Percentiles rank a stretch among this genome's conserved stretches.
phyloP scores from a whole-genome alignment of 1,140 invertebrate genomes.

The Halictus rubicundus region DNA sequence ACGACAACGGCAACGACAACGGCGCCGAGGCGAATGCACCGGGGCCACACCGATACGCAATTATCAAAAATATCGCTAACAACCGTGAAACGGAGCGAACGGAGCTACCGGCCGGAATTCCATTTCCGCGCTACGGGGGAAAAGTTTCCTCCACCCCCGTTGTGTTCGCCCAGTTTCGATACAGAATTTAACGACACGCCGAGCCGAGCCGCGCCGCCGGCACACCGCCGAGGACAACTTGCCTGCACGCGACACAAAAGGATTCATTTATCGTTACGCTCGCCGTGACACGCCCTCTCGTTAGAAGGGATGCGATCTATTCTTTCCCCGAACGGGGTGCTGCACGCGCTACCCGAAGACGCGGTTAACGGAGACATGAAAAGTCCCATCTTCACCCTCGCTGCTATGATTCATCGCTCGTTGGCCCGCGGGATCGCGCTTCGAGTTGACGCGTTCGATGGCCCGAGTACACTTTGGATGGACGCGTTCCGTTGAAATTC shows the following conservation, averaged over 20 bases:
- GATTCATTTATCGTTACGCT: not conserved
- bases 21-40: too few relatives aligned
- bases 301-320: too few relatives aligned
- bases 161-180: not conserved
- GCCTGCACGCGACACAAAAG: not conserved
- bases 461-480: too few relatives aligned
- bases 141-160: not conserved
- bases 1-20: too few relatives aligned
- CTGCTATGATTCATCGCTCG: too few relatives aligned
- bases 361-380: not conserved
- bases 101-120: not conserved
- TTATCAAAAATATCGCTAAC: conserved; percentile 19
- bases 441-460: too few relatives aligned
- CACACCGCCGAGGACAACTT: not conserved
- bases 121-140: not conserved
- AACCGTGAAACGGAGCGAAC: not conserved
- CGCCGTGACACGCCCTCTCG: not conserved
- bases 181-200: not conserved
- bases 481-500: too few relatives aligned
- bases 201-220: not conserved
- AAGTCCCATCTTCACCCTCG: too few relatives aligned
- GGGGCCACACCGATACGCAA: not conserved
- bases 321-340: too few relatives aligned
- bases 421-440: too few relatives aligned
- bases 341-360: not conserved